Base-by-base conservation (phyloP, 2,888 invertebrate genomes). In the Nesidiocoris tenuis region DNA sequence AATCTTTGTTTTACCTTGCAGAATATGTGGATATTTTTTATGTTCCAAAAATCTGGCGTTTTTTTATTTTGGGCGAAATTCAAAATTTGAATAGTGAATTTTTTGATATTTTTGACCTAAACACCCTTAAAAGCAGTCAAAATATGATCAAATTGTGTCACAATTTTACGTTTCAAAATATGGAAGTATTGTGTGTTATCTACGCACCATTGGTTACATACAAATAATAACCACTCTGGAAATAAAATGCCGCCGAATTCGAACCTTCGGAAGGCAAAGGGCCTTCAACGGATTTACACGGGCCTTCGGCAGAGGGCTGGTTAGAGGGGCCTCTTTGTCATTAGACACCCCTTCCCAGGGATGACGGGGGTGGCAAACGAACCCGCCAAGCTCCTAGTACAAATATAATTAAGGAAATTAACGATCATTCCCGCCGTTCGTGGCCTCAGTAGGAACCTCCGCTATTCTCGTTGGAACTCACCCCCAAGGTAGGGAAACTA, bases 351-450 rank as follows among this genome's bases (percentile, higher is more conserved):
- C n/a, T n/a, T n/a, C 2, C 18, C 18, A 2, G 5, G 21, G 39
- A 39, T 12, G 5, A 12, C 23, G 25, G 64, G 55, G 63, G 61
- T 23, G 55, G 65, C 64, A 64, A 74, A 63, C 63, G 74, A 74
- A 64, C 64, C 24, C 19, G 25, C n/a, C 56, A 54, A 63, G 74
- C 22, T 39, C 55, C 65, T 56, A 23, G 74, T 55, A 59, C 77
- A 77, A 77, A 77, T 77, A 77, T 77, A 77, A 77, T 77, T 77
- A 77, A 68, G 74, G 77, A 77, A 77, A 77, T 77, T 77, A 77
- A 77, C 77, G 77, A 74, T 70, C 70, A 57, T 57, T 23, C 70
- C 70, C 61, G 22, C 17, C n/a, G 64, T n/a, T 59, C 24, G 59
- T 39, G 39, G 39, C 39, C 39, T 39, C 12, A 39, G 12, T 3